Evolutionary conservation across 2,797 vertebrate species (phyloP).

Genomic region (Myiothlypis chrysogaster): DNA sequence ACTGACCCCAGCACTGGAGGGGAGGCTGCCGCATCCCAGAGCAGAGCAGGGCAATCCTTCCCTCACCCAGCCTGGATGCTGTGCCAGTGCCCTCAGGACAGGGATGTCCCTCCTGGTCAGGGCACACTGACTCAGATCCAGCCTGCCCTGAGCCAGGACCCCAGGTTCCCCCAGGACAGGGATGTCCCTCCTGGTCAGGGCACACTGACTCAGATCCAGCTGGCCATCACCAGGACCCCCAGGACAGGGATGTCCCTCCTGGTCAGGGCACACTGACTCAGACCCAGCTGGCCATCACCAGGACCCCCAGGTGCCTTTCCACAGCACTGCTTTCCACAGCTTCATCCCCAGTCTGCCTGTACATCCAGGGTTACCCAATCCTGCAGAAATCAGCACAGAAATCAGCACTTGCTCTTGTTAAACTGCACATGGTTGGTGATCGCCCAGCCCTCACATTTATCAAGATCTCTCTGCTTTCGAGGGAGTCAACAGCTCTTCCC

Average conservation of each 20-base stretch:
- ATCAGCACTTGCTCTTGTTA: no score
- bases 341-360: rapidly evolving
- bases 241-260: no score
- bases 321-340: rapidly evolving
- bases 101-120: no score
- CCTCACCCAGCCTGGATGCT: background rate
- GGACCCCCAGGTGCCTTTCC: background rate
- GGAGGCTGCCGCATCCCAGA: background rate
- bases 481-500: background rate
- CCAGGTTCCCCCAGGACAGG: no score
- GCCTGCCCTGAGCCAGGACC: no score
- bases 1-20: no score
- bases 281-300: no score
- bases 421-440: background rate
- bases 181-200: no score
- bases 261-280: no score
- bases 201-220: no score
- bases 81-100: background rate
- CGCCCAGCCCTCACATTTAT: background rate
- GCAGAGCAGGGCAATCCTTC: background rate
- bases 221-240: no score
- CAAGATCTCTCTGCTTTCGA: background rate
- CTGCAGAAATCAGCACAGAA: background rate
- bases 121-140: no score
- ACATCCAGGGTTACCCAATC: background rate